These are phyloP conservation scores for Gymnodraco acuticeps DNA, from an alignment of 2,797 vertebrate genomes.

Conservation along the genomic window DNA sequence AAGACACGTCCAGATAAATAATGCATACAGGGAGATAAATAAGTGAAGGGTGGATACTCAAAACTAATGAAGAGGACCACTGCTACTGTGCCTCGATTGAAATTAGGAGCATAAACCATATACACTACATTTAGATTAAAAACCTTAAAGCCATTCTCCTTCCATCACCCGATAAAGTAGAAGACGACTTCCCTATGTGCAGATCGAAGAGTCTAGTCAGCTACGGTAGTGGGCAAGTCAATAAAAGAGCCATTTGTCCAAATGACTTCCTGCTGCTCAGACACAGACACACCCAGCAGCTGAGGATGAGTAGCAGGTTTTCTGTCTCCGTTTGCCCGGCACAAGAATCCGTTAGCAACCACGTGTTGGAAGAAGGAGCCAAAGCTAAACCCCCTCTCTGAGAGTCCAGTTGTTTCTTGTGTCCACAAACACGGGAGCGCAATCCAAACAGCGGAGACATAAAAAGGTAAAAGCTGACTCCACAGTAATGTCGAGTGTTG, in stretches of 20 bases:
- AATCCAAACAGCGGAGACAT: constrained; percentile 30
- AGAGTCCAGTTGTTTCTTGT: background rate
- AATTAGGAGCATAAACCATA: background rate
- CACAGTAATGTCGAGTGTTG: constrained; percentile 11
- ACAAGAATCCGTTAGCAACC: constrained; percentile 50
- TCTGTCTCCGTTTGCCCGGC: constrained; percentile 39
- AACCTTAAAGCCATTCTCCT: background rate
- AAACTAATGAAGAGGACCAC: background rate
- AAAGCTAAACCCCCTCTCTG: constrained; percentile 2
- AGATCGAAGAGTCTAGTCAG: constrained; percentile 36
- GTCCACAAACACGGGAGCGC: constrained; percentile 7
- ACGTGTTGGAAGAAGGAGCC: constrained; percentile 38
- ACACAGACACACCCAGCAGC: constrained; percentile 28
- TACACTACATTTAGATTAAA: background rate
- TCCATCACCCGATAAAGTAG: background rate
- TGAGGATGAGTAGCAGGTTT: constrained; percentile 17
- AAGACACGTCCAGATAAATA: background rate
- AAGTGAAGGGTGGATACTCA: background rate
- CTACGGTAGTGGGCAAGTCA: constrained; percentile 19
- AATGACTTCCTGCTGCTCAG: constrained; percentile 59
- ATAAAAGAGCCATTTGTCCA: constrained; percentile 64
- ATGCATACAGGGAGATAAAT: background rate
- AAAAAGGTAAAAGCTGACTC: constrained; percentile 21
- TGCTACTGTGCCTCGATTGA: background rate
- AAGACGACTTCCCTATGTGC: background rate